Evolutionary conservation across 2,113 vertebrate genomes (phyloP), one percentile per base, ranked within the genome.

Genomic region (Dissostichus mawsoni): DNA sequence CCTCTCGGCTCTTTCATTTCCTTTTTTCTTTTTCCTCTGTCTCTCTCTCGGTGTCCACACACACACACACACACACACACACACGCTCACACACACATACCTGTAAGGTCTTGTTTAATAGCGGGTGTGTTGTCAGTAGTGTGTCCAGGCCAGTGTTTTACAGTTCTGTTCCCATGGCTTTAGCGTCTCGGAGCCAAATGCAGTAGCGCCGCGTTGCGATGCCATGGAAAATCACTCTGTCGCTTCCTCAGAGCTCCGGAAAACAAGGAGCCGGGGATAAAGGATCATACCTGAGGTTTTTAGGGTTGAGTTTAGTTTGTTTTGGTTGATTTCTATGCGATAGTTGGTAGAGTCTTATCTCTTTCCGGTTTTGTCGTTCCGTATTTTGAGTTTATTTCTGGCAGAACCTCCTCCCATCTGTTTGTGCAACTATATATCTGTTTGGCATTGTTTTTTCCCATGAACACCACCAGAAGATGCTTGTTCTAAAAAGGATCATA

Each of bases 81-180:
- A 45, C 20, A 20, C 20, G 20, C 20, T 20, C 75, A 66, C 69
- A 64, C 80, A 67, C 78, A 67, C 87, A 45, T 53, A 91, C 92
- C 87, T 91, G 89, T 85, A 68, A 59, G 81, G 68, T 76, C 71
- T 78, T 58, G 59, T 86, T 90, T 91, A 90, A 89, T 71, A 78
- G 85, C 78, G 10, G 56, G 80, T 83, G 86, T 85, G 88, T 78
- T 90, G 90, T 90, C 90, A 90, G 88, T 81, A 80, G 86, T 88
- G 83, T 81, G 86, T 91, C 89, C 92, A 92, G 79, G n/a, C 76
- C 72, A 18, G 77, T 69, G 80, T 92, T 93, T 93, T 93, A 93
- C 89, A 80, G 89, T 77, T 91, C 87, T 84, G 89, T 94, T 94
- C 94, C 92, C 94, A 94, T 90, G 90, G 29, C 80, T 87, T 90